A percentile compares a stretch with the other conserved stretches of the same genome.
These are phyloP conservation scores for Scaptomyza flava DNA, from an alignment of 2,888 invertebrate genomes.

Conservation along the genomic window DNA sequence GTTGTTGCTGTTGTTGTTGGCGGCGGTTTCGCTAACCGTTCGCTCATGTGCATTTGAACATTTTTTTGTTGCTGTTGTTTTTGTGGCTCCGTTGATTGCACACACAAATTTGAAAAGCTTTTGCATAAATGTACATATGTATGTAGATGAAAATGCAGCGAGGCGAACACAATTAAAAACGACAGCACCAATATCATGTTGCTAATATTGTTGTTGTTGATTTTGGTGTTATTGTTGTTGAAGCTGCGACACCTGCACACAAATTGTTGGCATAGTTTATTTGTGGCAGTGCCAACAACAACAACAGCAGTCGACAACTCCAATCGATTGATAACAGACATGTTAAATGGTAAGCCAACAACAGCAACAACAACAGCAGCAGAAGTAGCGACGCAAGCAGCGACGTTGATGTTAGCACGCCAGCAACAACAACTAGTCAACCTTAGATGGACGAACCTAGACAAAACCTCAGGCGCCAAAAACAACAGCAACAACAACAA, in stretches of 20 bases:
- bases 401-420: conserved; percentile 3
- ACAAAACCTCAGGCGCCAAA: conserved; percentile 29
- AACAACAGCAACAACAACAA: conserved; percentile 13
- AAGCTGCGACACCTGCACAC: conserved; percentile 46
- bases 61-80: conserved; percentile 4
- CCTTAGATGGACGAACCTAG: conserved; percentile 40
- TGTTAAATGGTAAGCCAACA: conserved; percentile 43
- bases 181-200: conserved; percentile 27
- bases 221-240: conserved; percentile 3
- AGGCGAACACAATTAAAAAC: conserved; percentile 43
- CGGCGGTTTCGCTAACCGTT: conserved; percentile 3
- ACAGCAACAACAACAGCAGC: conserved; percentile 3
- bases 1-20: conserved; percentile 14
- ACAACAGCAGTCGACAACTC: conserved; percentile 29
- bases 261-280: conserved; percentile 58
- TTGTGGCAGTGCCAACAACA: conserved; percentile 24
- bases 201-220: conserved; percentile 1
- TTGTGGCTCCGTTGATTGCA: conserved; percentile 43
- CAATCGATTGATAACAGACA: conserved; percentile 54
- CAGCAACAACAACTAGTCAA: conserved; percentile 43
- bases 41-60: conserved; percentile 49
- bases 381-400: conserved; percentile 12
- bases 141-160: conserved; percentile 30
- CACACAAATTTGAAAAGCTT: conserved; percentile 46
- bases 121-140: conserved; percentile 44